These are phyloP conservation scores for Echinometra lucunter DNA, from an alignment of 53 echinoderm and acorn worm species.

Conservation along the genomic window DNA sequence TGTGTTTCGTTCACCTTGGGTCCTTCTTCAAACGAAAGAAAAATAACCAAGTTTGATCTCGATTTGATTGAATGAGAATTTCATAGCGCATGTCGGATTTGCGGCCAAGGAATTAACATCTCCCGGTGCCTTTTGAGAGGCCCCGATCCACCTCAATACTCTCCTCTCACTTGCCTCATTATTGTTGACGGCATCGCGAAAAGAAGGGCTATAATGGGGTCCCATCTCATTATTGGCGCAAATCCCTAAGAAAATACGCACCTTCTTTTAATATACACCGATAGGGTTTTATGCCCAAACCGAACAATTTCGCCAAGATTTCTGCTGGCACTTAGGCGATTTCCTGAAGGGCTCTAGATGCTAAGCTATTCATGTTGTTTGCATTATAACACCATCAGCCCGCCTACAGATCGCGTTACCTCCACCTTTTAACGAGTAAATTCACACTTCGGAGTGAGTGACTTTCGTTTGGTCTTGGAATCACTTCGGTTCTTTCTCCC, in stretches of 20 bases:
- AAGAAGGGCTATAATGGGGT: slow-evolving; percentile 39
- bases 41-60: slow-evolving; percentile 34
- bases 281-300: slow-evolving; percentile 42
- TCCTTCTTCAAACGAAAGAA: neutral
- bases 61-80: slow-evolving; percentile 68
- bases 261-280: slow-evolving; percentile 58
- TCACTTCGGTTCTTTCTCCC: neutral
- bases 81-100: slow-evolving; percentile 69
- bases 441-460: slow-evolving; percentile 37
- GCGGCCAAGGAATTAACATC: slow-evolving; percentile 51
- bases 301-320: slow-evolving; percentile 46
- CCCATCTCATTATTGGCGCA: slow-evolving; percentile 49
- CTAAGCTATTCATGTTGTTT: slow-evolving; percentile 55
- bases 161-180: slow-evolving; percentile 15
- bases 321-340: slow-evolving; percentile 63
- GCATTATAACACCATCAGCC: slow-evolving; percentile 44
- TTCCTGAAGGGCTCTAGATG: slow-evolving; percentile 49
- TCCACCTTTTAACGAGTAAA: slow-evolving; percentile 27
- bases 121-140: slow-evolving; percentile 19
- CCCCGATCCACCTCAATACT: neutral
- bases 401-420: slow-evolving; percentile 60
- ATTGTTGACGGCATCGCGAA: neutral
- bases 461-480: slow-evolving; percentile 19
- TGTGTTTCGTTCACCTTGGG: slow-evolving; percentile 1
- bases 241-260: slow-evolving; percentile 69